These are phyloP conservation scores for Diogma glabrata DNA, from an alignment of 2,888 invertebrate genomes.

Conservation along the genomic window DNA sequence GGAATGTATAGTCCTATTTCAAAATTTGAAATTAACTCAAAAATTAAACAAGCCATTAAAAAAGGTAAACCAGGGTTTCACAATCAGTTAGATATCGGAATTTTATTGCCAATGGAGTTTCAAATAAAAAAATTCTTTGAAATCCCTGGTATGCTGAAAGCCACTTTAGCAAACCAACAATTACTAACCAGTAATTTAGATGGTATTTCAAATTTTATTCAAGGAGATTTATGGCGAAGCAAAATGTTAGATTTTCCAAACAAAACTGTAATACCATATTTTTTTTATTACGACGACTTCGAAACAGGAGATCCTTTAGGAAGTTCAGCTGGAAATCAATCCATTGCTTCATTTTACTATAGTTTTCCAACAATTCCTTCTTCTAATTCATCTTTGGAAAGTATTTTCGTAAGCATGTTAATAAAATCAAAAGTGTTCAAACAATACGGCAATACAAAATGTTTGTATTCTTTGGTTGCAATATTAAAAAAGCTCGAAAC, in stretches of 20 bases:
- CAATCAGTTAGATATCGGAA: not conserved
- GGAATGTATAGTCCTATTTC: not conserved
- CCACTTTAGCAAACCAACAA: too few species aligned
- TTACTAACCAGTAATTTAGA: not conserved
- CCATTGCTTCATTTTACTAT: not conserved
- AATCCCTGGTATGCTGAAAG: not conserved
- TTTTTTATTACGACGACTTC: not conserved
- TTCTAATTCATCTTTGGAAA: too few species aligned
- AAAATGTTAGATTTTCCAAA: not conserved
- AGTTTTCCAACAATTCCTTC: conserved; percentile 4
- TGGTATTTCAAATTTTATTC: not conserved
- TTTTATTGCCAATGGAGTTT: not conserved
- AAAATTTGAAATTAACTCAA: not conserved
- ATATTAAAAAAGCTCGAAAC: too few species aligned
- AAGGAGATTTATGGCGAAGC: not conserved
- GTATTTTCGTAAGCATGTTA: too few species aligned
- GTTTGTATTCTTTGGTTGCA: too few species aligned
- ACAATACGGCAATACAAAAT: not conserved
- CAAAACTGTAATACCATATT: not conserved
- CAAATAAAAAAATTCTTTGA: not conserved
- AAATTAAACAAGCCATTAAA: not conserved
- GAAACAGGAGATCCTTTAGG: not conserved
- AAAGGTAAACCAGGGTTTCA: conserved; percentile 1
- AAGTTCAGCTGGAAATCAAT: not conserved
- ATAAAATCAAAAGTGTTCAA: not conserved